Evolutionary conservation across 2,888 invertebrate species (phyloP), one percentile per base, ranked within the genome.

Genomic region (Pinctada fucata): DNA sequence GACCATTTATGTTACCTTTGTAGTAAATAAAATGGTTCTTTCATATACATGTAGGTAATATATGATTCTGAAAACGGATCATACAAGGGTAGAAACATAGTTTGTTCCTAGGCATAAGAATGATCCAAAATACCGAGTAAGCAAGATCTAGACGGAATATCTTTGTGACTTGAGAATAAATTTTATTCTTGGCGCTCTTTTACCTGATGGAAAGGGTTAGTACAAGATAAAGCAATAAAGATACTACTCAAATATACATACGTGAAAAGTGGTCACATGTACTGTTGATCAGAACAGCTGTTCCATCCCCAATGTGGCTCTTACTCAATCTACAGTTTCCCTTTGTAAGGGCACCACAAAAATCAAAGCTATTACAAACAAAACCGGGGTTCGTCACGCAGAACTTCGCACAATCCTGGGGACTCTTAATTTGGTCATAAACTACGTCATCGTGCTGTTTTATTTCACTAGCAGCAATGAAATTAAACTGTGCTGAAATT

Each of bases 361-460:
- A 87, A 80, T 88, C 87, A 76, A 85, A 90, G 72, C 90, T 88
- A 73, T 87, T 85, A 74, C 90, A 90, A 3, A 80, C 79, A 70
- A 87, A 86, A 6, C 50, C 78, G 6, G 75, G n/a, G 65, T 83
- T 83, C 16, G 73, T 71, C 2, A 87, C 82, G 74, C 84, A 84
- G 13, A 83, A 77, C 65, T 81, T 74, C 8, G 86, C 84, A 76
- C 88, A 88, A 13, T 79, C 81, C 47, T 74, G 69, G n/a, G 75
- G 67, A 48, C 81, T 82, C 5, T 66, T 16, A 3, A 72, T 58
- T 50, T 74, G 63, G 10, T 50, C 68, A n/a, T 81, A 84, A 2
- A 71, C 67, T n/a, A 71, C 16, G 75, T 87, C 87, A 69, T 84
- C 87, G 3, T 80, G 50, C 16, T 50, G 67, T 64, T 85, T 82